Percentiles rank a stretch among this genome's conserved stretches.
These are phyloP conservation scores for Rhimphoctona megacephalus DNA, from an alignment of 2,888 invertebrate genomes.

Conservation along the genomic window DNA sequence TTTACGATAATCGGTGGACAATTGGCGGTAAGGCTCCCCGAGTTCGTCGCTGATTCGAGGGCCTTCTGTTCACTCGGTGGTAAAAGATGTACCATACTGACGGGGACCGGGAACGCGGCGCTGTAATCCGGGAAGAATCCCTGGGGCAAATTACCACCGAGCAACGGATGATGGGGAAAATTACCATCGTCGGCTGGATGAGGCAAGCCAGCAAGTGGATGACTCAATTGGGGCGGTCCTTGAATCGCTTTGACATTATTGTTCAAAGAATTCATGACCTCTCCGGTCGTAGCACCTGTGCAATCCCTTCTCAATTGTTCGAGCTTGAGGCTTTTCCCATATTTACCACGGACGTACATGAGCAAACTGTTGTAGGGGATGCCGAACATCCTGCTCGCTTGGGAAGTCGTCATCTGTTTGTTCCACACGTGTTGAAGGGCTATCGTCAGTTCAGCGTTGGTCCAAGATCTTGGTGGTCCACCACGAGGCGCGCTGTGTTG, in stretches of 20 bases:
- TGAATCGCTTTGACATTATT: constrained; percentile 87
- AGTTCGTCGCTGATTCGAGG: constrained; percentile 87
- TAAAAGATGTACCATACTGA: constrained; percentile 93
- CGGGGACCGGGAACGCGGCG: constrained; percentile 92
- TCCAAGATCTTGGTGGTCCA: constrained; percentile 96
- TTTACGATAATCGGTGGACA: constrained; percentile 87
- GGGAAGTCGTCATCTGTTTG: constrained; percentile 97
- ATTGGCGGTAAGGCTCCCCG: constrained; percentile 84
- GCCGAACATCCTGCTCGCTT: constrained; percentile 95
- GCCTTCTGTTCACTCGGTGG: constrained; percentile 92
- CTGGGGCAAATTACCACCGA: constrained; percentile 86
- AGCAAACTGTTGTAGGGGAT: constrained; percentile 97
- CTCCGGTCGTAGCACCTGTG: constrained; percentile 91
- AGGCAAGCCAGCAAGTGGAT: constrained; percentile 77
- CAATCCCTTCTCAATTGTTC: constrained; percentile 95
- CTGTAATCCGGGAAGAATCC: constrained; percentile 94
- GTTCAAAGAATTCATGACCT: constrained; percentile 86
- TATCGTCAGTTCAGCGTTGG: constrained; percentile 95
- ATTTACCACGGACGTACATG: constrained; percentile 97
- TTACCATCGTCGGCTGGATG: constrained; percentile 79
- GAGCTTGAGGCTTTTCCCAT: constrained; percentile 95
- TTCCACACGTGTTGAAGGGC: constrained; percentile 98
- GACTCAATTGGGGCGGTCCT: constrained; percentile 77
- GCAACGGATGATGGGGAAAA: constrained; percentile 80
- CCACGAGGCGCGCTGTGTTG: constrained; percentile 96